Evolutionary conservation across 2,797 vertebrate genomes (phyloP).

Genomic region (Acanthurus lineatus): DNA sequence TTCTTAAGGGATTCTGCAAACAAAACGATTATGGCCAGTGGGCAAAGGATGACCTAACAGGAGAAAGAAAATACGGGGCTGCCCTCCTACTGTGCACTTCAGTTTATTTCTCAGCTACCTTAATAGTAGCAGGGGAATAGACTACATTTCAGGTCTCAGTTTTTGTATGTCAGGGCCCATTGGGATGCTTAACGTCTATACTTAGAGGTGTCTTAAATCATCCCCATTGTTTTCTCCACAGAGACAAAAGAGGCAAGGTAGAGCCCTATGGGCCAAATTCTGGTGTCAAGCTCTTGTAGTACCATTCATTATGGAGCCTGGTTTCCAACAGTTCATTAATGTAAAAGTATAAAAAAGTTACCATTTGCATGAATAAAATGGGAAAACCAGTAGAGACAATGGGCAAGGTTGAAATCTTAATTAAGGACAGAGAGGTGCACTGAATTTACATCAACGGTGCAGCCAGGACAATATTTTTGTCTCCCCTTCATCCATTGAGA

Average conservation of each 20-base stretch:
- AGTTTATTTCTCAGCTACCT: slow-evolving; percentile 29
- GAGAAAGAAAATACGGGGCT: slow-evolving; percentile 21
- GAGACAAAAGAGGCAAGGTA: slow-evolving; percentile 13
- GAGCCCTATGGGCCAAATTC: neutral
- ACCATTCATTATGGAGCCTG: slow-evolving; percentile 2
- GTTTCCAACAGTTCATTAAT: neutral
- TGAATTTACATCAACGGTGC: slow-evolving; percentile 5
- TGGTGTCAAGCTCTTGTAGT: neutral
- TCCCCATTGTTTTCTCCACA: slow-evolving; percentile 23
- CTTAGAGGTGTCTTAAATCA: slow-evolving; percentile 26
- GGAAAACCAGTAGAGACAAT: neutral
- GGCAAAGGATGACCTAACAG: slow-evolving; percentile 40
- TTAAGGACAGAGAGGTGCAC: slow-evolving; percentile 1
- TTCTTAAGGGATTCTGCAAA: slow-evolving; percentile 19
- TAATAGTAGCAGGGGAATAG: slow-evolving; percentile 37
- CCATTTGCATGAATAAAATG: neutral
- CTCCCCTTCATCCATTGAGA: neutral
- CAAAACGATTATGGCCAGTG: slow-evolving; percentile 19
- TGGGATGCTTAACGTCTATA: slow-evolving; percentile 22
- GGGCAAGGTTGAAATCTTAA: neutral
- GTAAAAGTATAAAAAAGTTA: neutral
- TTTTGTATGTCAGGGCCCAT: neutral
- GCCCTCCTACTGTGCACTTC: slow-evolving; percentile 10
- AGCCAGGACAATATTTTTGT: neutral
- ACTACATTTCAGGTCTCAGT: neutral